phyloP scores from a whole-genome alignment of 2,113 vertebrate species.

The Platichthys flesus region DNA sequence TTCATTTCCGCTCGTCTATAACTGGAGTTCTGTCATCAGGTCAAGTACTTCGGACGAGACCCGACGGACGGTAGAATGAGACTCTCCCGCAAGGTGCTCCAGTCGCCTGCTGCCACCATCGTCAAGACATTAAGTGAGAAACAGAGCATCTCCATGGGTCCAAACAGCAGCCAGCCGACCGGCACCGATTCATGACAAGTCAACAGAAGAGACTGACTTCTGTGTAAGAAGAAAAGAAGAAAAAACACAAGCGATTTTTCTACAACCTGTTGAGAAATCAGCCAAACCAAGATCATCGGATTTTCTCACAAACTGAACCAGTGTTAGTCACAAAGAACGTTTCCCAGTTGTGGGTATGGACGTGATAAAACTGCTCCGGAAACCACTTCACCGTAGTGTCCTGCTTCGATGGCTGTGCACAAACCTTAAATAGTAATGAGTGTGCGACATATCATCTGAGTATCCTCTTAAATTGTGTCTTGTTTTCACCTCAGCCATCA shows the following conservation, averaged over 20 bases:
- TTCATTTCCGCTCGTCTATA: conserved; percentile 4
- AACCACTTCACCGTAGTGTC: neutral
- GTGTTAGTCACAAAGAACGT: neutral
- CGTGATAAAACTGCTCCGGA: neutral
- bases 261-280: too few species aligned
- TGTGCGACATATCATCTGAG: neutral
- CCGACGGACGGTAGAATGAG: conserved; percentile 97
- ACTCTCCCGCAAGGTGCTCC: conserved; percentile 95
- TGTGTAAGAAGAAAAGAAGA: neutral
- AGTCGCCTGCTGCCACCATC: conserved; percentile 84
- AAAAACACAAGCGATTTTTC: too few species aligned
- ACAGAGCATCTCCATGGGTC: conserved; percentile 88
- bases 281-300: conserved; percentile 5
- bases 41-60: conserved; percentile 97
- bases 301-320: conserved; percentile 2
- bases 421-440: too few species aligned
- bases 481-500: neutral
- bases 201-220: neutral
- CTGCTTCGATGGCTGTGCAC: neutral
- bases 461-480: neutral
- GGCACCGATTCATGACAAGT: conserved; percentile 55
- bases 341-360: neutral
- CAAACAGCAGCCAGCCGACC: conserved; percentile 17
- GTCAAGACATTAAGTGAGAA: conserved; percentile 90
- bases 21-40: conserved; percentile 79